Conservation (phyloP, 1,140 invertebrate genomes). For the Sitodiplosis mosellana region DNA sequence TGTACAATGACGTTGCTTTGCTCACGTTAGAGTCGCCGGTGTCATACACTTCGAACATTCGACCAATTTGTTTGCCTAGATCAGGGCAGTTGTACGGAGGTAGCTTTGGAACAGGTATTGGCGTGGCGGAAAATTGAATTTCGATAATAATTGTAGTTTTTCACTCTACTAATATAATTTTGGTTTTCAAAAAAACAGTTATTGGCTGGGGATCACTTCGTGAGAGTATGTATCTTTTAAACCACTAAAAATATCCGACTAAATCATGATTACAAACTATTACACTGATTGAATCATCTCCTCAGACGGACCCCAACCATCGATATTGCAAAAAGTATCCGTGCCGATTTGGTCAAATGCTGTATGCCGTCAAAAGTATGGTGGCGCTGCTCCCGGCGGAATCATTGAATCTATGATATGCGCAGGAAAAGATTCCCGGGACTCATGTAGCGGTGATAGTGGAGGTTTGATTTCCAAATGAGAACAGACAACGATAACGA, state of each 20-base stretch:
- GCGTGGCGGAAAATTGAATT: too few species aligned
- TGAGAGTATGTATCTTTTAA: slow-evolving; percentile 61
- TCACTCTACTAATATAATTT: too few species aligned
- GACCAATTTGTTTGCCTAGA: slow-evolving; percentile 64
- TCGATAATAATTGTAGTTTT: too few species aligned
- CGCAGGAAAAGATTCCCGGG: slow-evolving; percentile 59
- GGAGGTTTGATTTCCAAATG: neutral
- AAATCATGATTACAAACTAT: too few species aligned
- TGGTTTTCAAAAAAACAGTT: too few species aligned
- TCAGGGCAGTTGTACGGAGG: slow-evolving; percentile 35
- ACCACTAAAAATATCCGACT: too few species aligned
- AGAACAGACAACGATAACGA: neutral
- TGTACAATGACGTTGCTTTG: slow-evolving; percentile 78
- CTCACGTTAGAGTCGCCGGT: slow-evolving; percentile 64
- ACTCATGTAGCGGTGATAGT: slow-evolving; percentile 59
- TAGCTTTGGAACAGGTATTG: slow-evolving; percentile 57
- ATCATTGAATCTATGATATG: slow-evolving; percentile 77
- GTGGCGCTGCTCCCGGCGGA: slow-evolving; percentile 65
- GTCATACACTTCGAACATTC: slow-evolving; percentile 49
- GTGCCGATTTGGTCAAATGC: slow-evolving; percentile 68
- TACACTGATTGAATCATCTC: too few species aligned
- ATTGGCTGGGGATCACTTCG: slow-evolving; percentile 72
- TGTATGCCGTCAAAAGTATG: slow-evolving; percentile 63
- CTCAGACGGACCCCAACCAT: slow-evolving; percentile 67
- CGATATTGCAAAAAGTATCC: slow-evolving; percentile 60